Base-by-base conservation (phyloP, 2,113 vertebrate genomes). In the Mormyrus iriodes region DNA sequence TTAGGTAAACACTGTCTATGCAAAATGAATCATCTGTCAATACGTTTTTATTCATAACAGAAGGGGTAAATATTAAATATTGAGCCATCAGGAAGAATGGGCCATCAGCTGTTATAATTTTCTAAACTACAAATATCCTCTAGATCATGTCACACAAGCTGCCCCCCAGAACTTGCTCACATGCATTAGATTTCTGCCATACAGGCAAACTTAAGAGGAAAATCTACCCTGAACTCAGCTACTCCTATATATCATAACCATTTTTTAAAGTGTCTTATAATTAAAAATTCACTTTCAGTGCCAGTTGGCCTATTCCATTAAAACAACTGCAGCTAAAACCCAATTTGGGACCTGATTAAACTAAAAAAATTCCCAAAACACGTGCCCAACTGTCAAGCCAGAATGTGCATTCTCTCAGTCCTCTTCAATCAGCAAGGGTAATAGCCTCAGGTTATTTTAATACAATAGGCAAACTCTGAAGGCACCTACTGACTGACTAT, bases 231-330 rank as follows among this genome's bases (percentile, higher is more conserved):
- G 10, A 84, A 44, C 88, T 84, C 8, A 31, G 49, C 88, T 85
- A 85, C 17, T 61, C 39, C 79, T 89, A 79, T 48, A 53, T 61
- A 61, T n/a, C 52, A 15, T 58, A 4, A 39, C 82, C 82, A 53
- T 42, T 39, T 89, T 83, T 84, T 24, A n/a, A 79, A 55, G 51
- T 55, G 49, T 39, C 53, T 79, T 52, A 46, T 3, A 42, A 61
- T 87, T 19, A 48, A 46, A 84, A 27, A 51, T 49, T 79, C 79
- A 85, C 88, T 89, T 85, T 27, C 48, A 84, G 52, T 84, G 35
- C 88, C 82, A 89, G 88, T 89, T 89, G 52, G 88, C 88, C 88
- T 89, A 89, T 89, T 89, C 88, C 76, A 89, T 89, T 89, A 89
- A 89, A 89, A 89, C 79, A 83, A 89, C 88, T 61, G 49, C 76